Conservation (phyloP, 2,888 invertebrate genomes). For the Strigamia transsilvanica region DNA sequence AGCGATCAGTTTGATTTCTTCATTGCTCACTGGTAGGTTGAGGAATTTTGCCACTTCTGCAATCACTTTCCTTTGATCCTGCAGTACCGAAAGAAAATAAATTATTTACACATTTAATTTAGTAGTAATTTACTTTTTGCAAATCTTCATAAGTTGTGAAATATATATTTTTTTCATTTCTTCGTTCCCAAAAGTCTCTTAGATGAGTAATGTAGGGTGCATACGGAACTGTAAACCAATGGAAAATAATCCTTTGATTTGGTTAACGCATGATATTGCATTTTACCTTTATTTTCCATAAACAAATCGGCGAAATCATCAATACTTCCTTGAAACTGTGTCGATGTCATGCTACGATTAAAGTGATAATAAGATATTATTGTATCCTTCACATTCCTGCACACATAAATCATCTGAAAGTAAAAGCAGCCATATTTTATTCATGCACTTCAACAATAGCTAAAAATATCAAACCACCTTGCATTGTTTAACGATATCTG, state of each 20-base stretch:
- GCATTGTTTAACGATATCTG: not conserved
- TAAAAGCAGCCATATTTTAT: not conserved
- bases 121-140: not conserved
- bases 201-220: not conserved
- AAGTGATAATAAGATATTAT: not conserved
- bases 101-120: not conserved
- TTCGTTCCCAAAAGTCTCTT: not conserved
- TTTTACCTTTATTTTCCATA: slow-evolving; percentile 8
- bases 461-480: not conserved
- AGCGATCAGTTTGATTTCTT: not conserved
- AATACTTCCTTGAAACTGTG: not conserved
- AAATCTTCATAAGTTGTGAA: slow-evolving; percentile 7
- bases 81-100: not conserved
- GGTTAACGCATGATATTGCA: not conserved
- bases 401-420: not conserved
- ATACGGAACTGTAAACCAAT: not conserved
- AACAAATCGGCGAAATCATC: not conserved
- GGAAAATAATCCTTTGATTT: no score
- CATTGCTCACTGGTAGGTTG: not conserved
- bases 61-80: not conserved
- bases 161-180: not conserved
- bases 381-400: not conserved
- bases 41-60: not conserved
- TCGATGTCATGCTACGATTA: no score
- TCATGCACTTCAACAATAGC: not conserved